Base-by-base conservation (phyloP, 2,888 invertebrate species). In the Desoria tigrina region DNA sequence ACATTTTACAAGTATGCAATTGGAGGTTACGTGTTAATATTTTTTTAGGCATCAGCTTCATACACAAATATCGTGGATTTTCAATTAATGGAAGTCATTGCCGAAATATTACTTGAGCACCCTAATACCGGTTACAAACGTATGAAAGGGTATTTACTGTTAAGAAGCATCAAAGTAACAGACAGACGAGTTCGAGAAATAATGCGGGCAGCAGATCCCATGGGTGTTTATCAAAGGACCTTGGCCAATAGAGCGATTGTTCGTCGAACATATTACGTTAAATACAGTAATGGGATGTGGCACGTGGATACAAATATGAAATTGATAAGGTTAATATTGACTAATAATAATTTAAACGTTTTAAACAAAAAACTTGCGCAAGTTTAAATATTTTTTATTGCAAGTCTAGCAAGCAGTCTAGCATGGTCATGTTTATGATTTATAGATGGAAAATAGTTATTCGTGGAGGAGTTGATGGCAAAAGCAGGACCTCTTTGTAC, bases 41-140 rank as follows among this genome's bases (percentile, higher is more conserved):
- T 18, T 45, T 18, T 45, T 45, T n/a, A n/a, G n/a, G n/a, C n/a
- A n/a, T n/a, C n/a, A n/a, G n/a, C n/a, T n/a, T n/a, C n/a, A n/a
- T n/a, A n/a, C n/a, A n/a, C n/a, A n/a, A n/a, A n/a, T n/a, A n/a
- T n/a, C n/a, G n/a, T n/a, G n/a, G n/a, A n/a, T n/a, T n/a, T n/a
- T n/a, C n/a, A n/a, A n/a, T n/a, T n/a, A n/a, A n/a, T n/a, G n/a
- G n/a, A n/a, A n/a, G n/a, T n/a, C n/a, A n/a, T n/a, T n/a, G n/a
- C n/a, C n/a, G n/a, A n/a, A n/a, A n/a, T n/a, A n/a, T n/a, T n/a
- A n/a, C n/a, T n/a, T n/a, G n/a, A n/a, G n/a, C 27, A 50, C 42
- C 71, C 68, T 3, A 65, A 71, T 39, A 71, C 67, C 11, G 71
- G 71, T n/a, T 68, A 63, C 42, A 71, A 68, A 66, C 26, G 68